Conservation (phyloP, 2,797 vertebrate genomes). For the Esox lucius region DNA sequence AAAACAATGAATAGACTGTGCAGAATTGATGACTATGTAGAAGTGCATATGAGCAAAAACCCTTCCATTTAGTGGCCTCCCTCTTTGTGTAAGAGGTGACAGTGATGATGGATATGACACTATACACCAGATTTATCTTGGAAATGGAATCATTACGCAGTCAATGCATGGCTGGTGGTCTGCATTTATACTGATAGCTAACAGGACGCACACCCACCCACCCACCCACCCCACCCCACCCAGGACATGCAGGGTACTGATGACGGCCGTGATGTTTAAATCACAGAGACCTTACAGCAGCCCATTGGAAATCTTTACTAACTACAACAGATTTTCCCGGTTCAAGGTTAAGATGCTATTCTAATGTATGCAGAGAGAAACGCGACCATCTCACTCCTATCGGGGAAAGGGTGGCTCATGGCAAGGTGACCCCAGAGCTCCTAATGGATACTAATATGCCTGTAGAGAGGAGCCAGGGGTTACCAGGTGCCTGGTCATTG, state of each 20-base stretch:
- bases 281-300: constrained; percentile 55
- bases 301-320: constrained; percentile 66
- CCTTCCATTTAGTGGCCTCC: constrained; percentile 86
- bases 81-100: constrained; percentile 82
- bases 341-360: constrained; percentile 74
- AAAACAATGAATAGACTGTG: constrained; percentile 85
- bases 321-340: constrained; percentile 73
- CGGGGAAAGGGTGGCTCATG: constrained; percentile 55
- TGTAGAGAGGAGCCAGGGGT: constrained; percentile 61
- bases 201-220: constrained; percentile 58
- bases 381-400: constrained; percentile 59
- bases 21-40: constrained; percentile 87
- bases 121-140: constrained; percentile 89
- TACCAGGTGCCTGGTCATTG: constrained; percentile 60
- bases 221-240: constrained; percentile 3
- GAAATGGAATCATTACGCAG: constrained; percentile 92
- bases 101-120: constrained; percentile 89
- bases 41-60: constrained; percentile 88
- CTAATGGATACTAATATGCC: constrained; percentile 74
- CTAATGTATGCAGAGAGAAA: constrained; percentile 56
- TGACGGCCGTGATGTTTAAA: constrained; percentile 27
- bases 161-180: constrained; percentile 86
- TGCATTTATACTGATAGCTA: constrained; percentile 84
- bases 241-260: constrained; percentile 57
- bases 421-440: constrained; percentile 75